Base-by-base conservation (phyloP, 2,113 vertebrate species). In the Eudyptes chrysolophus region DNA sequence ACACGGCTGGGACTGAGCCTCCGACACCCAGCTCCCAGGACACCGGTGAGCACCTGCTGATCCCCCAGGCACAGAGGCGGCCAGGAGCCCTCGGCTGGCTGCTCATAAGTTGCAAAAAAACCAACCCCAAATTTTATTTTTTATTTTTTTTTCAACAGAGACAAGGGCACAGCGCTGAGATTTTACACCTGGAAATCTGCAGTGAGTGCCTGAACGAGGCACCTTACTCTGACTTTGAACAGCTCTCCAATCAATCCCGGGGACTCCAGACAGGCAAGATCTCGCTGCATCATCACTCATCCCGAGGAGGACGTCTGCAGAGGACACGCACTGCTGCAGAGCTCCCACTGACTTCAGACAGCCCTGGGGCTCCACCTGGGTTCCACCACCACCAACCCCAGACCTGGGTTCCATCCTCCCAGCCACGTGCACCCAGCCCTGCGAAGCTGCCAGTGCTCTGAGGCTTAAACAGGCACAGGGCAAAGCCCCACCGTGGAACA, bases 261-360 rank as follows among this genome's bases (percentile, higher is more conserved):
- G 76, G 34, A 77, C 86, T 64, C 83, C 92, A 89, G 80, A 80
- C 80, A 72, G 51, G 89, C 86, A 46, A 57, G 72, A 94, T 93
- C 94, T 94, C 77, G 46, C 96, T 92, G 96, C 95, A 95, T 95
- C 96, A 95, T 94, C 95, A 32, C 76, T 95, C 89, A 46, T 77
- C 68, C 40, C 16, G 6, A 46, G 29, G 72, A 94, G 94, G 92
- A 85, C 65, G 11, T 2, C 70, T 30, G 85, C 79, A 97, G 79
- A 96, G 94, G 95, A 94, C 96, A 93, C 29, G 2, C 46, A 2
- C 80, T 90, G 90, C 94, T 71, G 90, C 88, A 94, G 72, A 54
- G 64, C 69, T 90, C 78, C 81, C 90, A 17, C 85, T 2, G 4
- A 32, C 34, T 11, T 27, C 84, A 46, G 48, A 8, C 49, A 75